Evolutionary conservation across 2,888 invertebrate genomes (phyloP).

Genomic region (Hypercompe scribonia): DNA sequence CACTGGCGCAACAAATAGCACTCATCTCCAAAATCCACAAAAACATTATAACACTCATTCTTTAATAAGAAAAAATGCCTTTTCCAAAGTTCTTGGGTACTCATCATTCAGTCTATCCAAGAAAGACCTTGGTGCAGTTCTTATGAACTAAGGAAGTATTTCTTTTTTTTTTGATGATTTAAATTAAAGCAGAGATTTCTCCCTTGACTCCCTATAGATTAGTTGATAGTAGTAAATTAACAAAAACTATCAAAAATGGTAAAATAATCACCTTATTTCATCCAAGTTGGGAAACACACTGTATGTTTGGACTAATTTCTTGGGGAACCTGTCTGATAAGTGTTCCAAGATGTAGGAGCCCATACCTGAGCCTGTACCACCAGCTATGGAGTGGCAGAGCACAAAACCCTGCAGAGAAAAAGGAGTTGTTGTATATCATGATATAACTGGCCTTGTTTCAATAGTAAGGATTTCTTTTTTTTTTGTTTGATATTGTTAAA

Average conservation of each 20-base stretch:
- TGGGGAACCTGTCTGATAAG: conserved; percentile 97
- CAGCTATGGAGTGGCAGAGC: conserved; percentile 99
- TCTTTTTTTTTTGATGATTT: neutral
- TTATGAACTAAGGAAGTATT: neutral
- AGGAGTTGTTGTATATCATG: neutral
- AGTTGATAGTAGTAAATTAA: neutral
- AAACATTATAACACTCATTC: neutral
- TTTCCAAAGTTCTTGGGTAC: too few species aligned
- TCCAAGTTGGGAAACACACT: conserved; percentile 99
- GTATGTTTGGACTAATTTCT: conserved; percentile 99
- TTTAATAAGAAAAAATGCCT: too few species aligned
- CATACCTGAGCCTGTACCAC: conserved; percentile 99
- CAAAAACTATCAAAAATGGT: neutral
- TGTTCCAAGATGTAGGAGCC: conserved; percentile 97
- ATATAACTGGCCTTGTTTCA: neutral
- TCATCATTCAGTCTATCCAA: too few species aligned
- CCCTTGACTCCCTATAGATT: neutral
- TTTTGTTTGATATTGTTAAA: too few species aligned
- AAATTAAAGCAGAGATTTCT: neutral
- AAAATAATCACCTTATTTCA: conserved; percentile 90
- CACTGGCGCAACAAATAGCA: too few species aligned
- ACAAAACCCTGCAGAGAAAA: conserved; percentile 93
- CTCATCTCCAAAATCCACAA: neutral
- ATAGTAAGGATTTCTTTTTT: neutral
- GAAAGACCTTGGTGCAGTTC: neutral